Percentiles rank a stretch among this genome's conserved stretches.
Conservation (phyloP, 1,140 invertebrate species). For the Neuroterus valhalla region DNA sequence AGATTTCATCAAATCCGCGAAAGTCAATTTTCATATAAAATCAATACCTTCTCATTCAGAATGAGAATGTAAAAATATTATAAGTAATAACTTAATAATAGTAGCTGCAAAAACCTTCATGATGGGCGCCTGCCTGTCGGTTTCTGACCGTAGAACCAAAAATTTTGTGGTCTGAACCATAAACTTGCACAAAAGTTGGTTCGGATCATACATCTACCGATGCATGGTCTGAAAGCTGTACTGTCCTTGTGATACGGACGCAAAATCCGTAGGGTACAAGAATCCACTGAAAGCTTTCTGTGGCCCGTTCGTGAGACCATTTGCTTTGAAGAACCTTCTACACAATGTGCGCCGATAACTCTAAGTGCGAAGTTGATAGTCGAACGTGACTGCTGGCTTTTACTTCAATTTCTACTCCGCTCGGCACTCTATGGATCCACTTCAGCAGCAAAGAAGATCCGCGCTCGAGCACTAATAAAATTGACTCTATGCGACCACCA, state of each 20-base stretch:
- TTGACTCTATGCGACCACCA: not conserved
- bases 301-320: slow-evolving; percentile 21
- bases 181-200: no score
- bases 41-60: no score
- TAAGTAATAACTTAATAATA: no score
- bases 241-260: not conserved
- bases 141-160: no score
- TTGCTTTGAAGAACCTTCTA: slow-evolving; percentile 23
- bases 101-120: no score
- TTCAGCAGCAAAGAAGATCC: slow-evolving; percentile 17
- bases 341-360: slow-evolving; percentile 20
- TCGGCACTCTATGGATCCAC: slow-evolving; percentile 10
- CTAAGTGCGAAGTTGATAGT: slow-evolving; percentile 26
- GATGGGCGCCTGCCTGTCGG: no score
- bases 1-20: no score
- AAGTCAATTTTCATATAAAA: no score
- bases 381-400: slow-evolving; percentile 25
- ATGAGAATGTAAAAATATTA: no score
- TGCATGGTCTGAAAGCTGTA: not conserved
- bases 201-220: not conserved
- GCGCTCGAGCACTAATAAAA: slow-evolving; percentile 11
- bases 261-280: not conserved
- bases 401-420: slow-evolving; percentile 12
- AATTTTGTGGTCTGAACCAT: no score
- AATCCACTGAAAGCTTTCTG: slow-evolving; percentile 19